A percentile compares a stretch with the other conserved stretches of the same genome.
Evolutionary conservation across 1,140 invertebrate genomes (phyloP).

Genomic region (Pygmarrhopalites habei): DNA sequence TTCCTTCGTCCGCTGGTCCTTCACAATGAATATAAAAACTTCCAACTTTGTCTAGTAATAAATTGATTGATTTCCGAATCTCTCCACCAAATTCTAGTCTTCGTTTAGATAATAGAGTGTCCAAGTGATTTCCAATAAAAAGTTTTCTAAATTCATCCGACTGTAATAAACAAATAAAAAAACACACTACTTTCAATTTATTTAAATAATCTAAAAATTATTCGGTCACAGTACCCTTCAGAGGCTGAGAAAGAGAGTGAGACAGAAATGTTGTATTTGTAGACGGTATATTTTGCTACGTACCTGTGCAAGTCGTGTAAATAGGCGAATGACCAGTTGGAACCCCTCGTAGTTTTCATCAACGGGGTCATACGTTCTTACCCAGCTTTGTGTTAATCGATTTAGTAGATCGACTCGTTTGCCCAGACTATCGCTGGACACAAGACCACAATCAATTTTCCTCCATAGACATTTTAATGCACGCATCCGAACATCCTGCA

Average conservation of each 20-base stretch:
- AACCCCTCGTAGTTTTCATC: not conserved
- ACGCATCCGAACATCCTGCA: conserved; percentile 25
- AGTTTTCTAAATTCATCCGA: conserved; percentile 26
- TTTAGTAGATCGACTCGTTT: conserved; percentile 24
- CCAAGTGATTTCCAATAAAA: conserved; percentile 16
- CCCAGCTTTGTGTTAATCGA: conserved; percentile 22
- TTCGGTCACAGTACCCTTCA: no score
- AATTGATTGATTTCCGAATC: conserved; percentile 7
- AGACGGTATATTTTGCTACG: no score
- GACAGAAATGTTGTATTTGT: not conserved
- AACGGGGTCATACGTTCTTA: conserved; percentile 3
- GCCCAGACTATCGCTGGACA: conserved; percentile 19
- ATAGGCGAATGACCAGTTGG: conserved; percentile 2
- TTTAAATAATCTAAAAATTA: no score
- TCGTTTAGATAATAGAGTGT: conserved; percentile 21
- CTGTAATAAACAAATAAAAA: conserved; percentile 9
- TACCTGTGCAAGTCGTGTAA: not conserved
- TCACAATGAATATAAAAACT: conserved; percentile 15
- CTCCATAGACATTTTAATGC: conserved; percentile 26
- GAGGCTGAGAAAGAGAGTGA: no score
- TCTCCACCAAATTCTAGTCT: conserved; percentile 12
- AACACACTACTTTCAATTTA: no score
- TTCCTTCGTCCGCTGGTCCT: not conserved
- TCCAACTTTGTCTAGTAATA: conserved; percentile 11
- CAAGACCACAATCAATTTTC: conserved; percentile 31